Evolutionary conservation across 1,140 invertebrate species (phyloP), one percentile per base, ranked within the genome.

Genomic region (Agraylea sexmaculata): DNA sequence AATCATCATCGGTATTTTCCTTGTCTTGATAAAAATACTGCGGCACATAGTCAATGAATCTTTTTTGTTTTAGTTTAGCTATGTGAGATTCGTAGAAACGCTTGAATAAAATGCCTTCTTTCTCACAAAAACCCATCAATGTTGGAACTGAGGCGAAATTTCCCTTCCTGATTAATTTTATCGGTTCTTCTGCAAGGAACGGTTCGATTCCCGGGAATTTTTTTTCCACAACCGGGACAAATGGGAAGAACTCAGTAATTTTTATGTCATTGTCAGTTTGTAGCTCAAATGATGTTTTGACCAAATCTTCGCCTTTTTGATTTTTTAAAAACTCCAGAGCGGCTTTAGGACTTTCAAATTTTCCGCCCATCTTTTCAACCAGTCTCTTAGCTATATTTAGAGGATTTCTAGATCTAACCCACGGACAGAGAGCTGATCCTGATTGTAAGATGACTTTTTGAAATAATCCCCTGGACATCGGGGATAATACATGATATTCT

Each of bases 351-450:
- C 17, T 17, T 5, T 28, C 31, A 15, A 31, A 28, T 22, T 16
- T 13, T 13, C 29, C 8, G 2, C 27, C 16, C 7, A 45, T 16
- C 7, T 28, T 10, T 40, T 21, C 12, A n/a, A 11, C 36, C n/a
- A 43, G n/a, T 23, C 19, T 21, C 16, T 52, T 15, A 6, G 50
- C 44, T 15, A 53, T 20, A 11, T 43, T 12, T 4, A 41, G n/a
- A 17, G 42, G 37, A 28, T 46, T 34, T n/a, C 28, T 35, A 16
- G 32, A 28, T 8, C 22, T 22, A 13, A 69, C 62, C 70, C 72
- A 76, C 22, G 69, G 59, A 51, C 68, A 68, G 7, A 75, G 55
- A 4, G 73, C 68, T 3, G 71, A 70, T 3, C 78, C 78, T 54
- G 73, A 73, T 65, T 70, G 62, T 15, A 65, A 42, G 36, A 77